phyloP scores from a whole-genome alignment of 2,113 vertebrate genomes.

The Brienomyrus longianalis region DNA sequence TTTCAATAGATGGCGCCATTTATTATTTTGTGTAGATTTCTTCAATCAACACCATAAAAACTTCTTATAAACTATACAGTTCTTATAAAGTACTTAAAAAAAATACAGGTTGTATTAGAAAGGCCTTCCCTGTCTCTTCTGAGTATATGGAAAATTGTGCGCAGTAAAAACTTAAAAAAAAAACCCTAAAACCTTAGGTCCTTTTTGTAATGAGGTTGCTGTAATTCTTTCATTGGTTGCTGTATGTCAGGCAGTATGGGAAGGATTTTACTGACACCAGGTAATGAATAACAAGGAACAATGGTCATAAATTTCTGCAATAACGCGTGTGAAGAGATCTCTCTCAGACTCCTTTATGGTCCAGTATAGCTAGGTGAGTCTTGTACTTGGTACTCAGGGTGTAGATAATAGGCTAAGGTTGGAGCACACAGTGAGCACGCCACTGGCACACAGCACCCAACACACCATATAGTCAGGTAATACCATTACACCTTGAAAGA shows the following conservation, averaged over 20 bases:
- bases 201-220: neutral
- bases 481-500: neutral
- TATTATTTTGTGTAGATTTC: neutral
- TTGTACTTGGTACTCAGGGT: neutral
- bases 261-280: neutral
- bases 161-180: neutral
- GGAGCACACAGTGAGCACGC: neutral
- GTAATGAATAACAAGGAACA: slow-evolving; percentile 8
- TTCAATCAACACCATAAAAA: neutral
- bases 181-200: neutral
- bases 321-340: neutral
- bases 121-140: neutral
- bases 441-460: neutral
- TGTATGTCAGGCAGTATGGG: neutral
- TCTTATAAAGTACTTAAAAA: neutral
- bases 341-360: slow-evolving; percentile 4
- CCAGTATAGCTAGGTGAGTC: neutral
- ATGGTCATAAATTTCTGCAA: neutral
- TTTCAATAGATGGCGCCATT: neutral
- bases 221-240: neutral
- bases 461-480: neutral
- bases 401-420: neutral
- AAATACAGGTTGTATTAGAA: neutral
- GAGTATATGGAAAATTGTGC: neutral
- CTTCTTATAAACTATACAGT: neutral